Conservation (phyloP, 1,140 invertebrate species). For the Wiebesia pumilae region DNA sequence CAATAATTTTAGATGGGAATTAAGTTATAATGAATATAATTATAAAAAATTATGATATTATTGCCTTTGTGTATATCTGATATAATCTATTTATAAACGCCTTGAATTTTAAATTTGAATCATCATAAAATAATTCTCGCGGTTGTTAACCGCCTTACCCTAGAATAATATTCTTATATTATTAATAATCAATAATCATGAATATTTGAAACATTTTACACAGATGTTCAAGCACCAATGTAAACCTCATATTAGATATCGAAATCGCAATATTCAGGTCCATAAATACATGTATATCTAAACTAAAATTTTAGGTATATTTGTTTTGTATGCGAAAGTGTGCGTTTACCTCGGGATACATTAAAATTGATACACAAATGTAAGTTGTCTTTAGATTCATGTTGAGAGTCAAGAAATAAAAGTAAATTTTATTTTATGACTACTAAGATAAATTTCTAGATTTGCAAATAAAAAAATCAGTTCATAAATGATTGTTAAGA, state of each 20-base stretch:
- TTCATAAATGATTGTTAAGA: background rate
- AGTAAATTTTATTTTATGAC: background rate
- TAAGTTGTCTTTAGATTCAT: background rate
- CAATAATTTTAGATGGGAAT: too few relatives aligned
- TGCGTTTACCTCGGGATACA: background rate
- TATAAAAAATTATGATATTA: background rate
- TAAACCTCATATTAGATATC: background rate
- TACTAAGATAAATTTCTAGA: background rate
- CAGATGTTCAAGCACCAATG: background rate
- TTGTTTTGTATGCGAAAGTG: background rate
- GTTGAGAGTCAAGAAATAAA: background rate
- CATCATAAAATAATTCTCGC: background rate
- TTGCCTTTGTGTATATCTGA: background rate
- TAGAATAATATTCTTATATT: background rate
- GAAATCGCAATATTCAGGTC: background rate
- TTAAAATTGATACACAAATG: background rate
- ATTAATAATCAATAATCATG: background rate
- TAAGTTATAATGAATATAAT: too few relatives aligned
- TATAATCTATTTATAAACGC: background rate
- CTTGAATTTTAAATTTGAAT: background rate
- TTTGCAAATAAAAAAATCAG: background rate
- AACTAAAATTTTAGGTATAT: conserved; percentile 1
- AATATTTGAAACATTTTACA: background rate
- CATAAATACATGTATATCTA: background rate
- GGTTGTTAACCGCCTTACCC: background rate